Conservation (phyloP, 2,113 vertebrate species). For the Cyprinodon variegatus region DNA sequence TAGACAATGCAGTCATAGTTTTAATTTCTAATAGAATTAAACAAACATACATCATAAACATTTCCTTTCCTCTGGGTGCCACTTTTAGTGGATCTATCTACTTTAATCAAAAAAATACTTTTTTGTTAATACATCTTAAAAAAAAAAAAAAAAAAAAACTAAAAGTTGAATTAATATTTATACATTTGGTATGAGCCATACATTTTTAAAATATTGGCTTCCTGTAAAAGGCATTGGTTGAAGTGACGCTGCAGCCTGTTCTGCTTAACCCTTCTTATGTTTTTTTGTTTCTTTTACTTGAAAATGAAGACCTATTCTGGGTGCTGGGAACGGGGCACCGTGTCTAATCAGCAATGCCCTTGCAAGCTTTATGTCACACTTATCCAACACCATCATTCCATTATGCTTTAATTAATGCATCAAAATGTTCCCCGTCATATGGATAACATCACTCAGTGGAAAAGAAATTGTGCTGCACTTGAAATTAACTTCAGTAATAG, state of each 20-base stretch:
- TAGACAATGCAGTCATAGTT: too few relatives aligned
- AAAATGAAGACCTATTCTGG: background rate
- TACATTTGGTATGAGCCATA: too few relatives aligned
- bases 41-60: too few relatives aligned
- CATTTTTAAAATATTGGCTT: background rate
- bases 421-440: conserved; percentile 33
- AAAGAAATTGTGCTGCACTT: conserved; percentile 8
- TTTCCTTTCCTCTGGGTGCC: too few relatives aligned
- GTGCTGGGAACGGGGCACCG: background rate
- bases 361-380: conserved; percentile 11
- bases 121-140: too few relatives aligned
- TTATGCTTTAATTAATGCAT: conserved; percentile 35
- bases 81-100: too few relatives aligned
- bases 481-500: conserved; percentile 27
- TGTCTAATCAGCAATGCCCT: background rate
- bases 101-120: too few relatives aligned
- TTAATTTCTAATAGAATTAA: too few relatives aligned
- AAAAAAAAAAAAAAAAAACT: too few relatives aligned
- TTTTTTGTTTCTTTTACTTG: background rate
- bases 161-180: too few relatives aligned
- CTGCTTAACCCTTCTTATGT: background rate
- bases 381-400: conserved; percentile 14
- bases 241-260: background rate
- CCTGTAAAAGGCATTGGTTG: background rate
- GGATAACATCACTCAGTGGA: conserved; percentile 32